Evolutionary conservation across 2,797 vertebrate species (phyloP), one percentile per base, ranked within the genome.

Genomic region (Myripristis murdjan): DNA sequence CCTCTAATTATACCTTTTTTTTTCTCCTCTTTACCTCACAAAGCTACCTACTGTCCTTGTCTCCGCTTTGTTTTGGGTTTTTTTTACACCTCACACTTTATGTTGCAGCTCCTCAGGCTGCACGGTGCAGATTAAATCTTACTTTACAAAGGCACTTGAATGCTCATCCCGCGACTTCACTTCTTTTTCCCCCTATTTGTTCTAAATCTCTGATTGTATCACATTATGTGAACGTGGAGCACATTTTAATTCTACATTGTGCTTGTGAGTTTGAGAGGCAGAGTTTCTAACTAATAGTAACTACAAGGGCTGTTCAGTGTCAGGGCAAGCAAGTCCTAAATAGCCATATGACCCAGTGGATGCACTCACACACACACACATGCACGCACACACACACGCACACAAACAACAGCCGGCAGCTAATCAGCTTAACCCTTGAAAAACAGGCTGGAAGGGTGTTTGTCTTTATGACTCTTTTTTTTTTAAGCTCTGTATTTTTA

Each of bases 371-470:
- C 24, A 62, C 59, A 62, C 59, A 35, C 46, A 33, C 59, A 47
- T 59, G 48, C 37, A 58, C 58, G 31, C 59, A 48, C 44, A 48
- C 43, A 48, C 59, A 62, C 20, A 47, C 44, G 56, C 58, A 46
- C 55, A 37, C 28, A 35, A 49, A 53, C 44, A 68, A 65, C 65
- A 84, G 78, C 61, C 46, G 41, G 70, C 24, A 62, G 56, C 70
- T 89, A 90, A 90, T 91, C 87, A 83, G 84, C 83, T 92, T 92
- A 92, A 76, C 75, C 63, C 66, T 66, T 70, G 15, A 62, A 83
- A 80, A 79, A 79, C 58, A 41, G 70, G 14, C 78, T 76, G 61
- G 66, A 39, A 59, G 62, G 35, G 72, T 81, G 64, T 87, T 84
- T 85, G 73, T 88, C 82, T 86, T 74, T 2, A 7, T 51, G 54